phyloP scores from a whole-genome alignment of 2,113 vertebrate genomes.

The Chloebia gouldiae region DNA sequence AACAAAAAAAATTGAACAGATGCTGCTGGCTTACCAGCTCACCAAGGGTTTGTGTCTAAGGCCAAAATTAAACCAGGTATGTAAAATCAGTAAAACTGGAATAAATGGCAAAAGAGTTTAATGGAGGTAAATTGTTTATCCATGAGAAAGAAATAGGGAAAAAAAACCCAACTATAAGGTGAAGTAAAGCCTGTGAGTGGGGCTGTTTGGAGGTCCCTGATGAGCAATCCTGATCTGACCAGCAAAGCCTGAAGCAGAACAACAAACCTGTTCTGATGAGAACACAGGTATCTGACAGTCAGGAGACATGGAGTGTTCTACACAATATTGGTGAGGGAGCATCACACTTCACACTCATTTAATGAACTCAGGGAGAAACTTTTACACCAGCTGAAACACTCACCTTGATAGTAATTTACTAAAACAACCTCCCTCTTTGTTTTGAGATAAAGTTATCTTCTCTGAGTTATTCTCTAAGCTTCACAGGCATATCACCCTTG shows the following conservation, averaged over 20 bases:
- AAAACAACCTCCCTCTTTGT: not conserved
- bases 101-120: not conserved
- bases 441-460: not conserved
- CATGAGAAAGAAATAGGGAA: accelerated
- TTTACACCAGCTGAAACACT: not conserved
- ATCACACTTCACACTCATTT: not conserved
- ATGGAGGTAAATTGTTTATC: not conserved
- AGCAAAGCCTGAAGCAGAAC: not conserved
- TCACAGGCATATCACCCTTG: not conserved
- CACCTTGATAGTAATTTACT: not conserved
- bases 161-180: accelerated
- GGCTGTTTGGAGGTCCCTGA: not conserved
- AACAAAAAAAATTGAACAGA: not conserved
- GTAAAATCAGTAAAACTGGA: not conserved
- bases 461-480: not conserved
- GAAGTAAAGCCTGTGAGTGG: not conserved
- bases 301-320: not conserved
- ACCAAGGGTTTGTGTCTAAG: not conserved
- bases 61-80: not conserved
- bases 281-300: not conserved
- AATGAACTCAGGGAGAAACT: not conserved
- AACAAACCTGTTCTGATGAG: not conserved
- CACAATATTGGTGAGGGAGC: not conserved
- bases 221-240: not conserved
- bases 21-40: not conserved